A percentile compares a stretch with the other conserved stretches of the same genome.
These are phyloP conservation scores for Eilema depressum DNA, from an alignment of 2,888 invertebrate species.

Conservation along the genomic window DNA sequence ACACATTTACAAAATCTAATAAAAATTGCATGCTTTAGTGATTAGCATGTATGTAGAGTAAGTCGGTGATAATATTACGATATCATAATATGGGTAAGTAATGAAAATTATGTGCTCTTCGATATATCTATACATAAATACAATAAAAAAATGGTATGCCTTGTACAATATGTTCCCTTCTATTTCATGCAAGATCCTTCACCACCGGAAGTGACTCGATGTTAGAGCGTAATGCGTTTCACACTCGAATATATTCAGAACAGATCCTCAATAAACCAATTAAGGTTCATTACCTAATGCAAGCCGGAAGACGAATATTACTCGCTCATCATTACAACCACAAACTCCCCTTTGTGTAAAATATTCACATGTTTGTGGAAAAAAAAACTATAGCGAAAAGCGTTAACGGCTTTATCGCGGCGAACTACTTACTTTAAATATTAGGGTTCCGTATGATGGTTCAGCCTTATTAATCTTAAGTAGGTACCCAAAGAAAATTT, in stretches of 20 bases:
- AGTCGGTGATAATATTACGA: too few relatives aligned
- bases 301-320: conserved; percentile 81
- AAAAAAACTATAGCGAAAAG: conserved; percentile 58
- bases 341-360: conserved; percentile 78
- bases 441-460: conserved; percentile 38
- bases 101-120: too few relatives aligned
- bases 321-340: conserved; percentile 82
- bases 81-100: too few relatives aligned
- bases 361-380: conserved; percentile 73
- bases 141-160: not conserved
- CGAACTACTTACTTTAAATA: conserved; percentile 39
- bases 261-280: conserved; percentile 81
- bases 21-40: too few relatives aligned
- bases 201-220: conserved; percentile 47
- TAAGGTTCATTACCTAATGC: conserved; percentile 83
- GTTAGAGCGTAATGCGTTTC: conserved; percentile 63
- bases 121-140: not conserved
- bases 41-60: too few relatives aligned
- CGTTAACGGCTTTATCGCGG: conserved; percentile 73
- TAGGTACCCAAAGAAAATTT: not conserved
- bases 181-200: conserved; percentile 6
- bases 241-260: conserved; percentile 70
- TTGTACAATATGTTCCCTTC: not conserved
- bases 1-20: too few relatives aligned
- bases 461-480: not conserved